These are phyloP conservation scores for Octomys mimax DNA, from an alignment of 2,797 vertebrate species.

Conservation along the genomic window DNA sequence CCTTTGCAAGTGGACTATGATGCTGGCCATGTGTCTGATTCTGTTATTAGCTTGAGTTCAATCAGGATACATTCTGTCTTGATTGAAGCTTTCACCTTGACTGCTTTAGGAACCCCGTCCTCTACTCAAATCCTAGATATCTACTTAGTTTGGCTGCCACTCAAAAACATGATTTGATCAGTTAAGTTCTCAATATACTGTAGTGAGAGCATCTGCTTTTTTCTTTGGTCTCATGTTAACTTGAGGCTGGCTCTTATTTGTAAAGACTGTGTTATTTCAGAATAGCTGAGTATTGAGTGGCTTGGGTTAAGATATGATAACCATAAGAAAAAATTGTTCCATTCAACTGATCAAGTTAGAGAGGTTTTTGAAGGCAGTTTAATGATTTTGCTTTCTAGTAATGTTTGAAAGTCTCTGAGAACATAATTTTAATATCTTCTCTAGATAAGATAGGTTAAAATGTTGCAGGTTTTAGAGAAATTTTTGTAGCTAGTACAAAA, in stretches of 20 bases:
- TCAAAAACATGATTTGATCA: too few species aligned
- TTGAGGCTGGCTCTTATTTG: too few species aligned
- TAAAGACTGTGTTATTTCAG: background rate
- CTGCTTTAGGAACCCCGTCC: background rate
- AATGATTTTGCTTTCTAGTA: background rate
- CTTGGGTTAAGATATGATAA: background rate
- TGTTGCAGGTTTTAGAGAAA: background rate
- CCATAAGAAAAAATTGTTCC: background rate
- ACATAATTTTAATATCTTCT: constrained; percentile 6
- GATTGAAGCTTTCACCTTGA: background rate
- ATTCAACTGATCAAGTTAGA: background rate
- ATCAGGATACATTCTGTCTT: background rate
- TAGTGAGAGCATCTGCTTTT: background rate
- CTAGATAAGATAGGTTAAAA: background rate
- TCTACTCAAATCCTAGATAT: background rate
- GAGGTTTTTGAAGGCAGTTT: background rate
- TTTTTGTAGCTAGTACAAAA: background rate
- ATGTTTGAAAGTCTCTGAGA: background rate
- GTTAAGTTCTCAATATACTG: background rate
- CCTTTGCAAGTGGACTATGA: background rate
- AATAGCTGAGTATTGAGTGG: background rate
- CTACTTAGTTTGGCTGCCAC: background rate
- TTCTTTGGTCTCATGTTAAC: background rate
- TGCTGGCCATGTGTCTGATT: background rate
- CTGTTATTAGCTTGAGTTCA: background rate